Percentiles rank a stretch among this genome's conserved stretches.
Evolutionary conservation across 2,113 vertebrate species (phyloP).

Genomic region (Takifugu flavidus): DNA sequence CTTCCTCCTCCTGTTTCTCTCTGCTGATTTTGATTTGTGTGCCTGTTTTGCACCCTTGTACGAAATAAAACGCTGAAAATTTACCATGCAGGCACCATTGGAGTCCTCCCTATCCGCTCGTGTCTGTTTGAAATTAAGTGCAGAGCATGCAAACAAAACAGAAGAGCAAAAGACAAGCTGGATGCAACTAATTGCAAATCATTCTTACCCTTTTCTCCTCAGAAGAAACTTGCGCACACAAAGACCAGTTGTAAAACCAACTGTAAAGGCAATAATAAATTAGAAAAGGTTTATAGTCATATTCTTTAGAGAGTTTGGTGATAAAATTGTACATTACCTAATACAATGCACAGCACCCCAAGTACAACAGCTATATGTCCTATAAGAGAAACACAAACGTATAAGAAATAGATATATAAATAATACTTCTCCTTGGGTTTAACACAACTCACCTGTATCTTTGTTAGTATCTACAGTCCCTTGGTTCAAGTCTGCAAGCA

Average conservation of each 20-base stretch:
- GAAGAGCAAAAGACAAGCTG: background rate
- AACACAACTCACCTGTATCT: slow-evolving; percentile 25
- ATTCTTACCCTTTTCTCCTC: slow-evolving; percentile 62
- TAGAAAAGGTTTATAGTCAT: background rate
- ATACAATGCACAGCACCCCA: background rate
- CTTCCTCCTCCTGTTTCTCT: no score
- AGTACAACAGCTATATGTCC: slow-evolving; percentile 3
- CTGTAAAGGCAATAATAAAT: slow-evolving; percentile 25
- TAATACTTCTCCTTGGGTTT: background rate
- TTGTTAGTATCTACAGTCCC: background rate
- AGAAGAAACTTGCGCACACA: slow-evolving; percentile 1
- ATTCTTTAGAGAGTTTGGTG: no score
- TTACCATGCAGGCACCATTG: no score
- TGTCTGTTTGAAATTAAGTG: no score
- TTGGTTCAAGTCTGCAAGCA: background rate
- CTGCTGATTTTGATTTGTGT: no score
- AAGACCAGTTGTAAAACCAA: rapidly evolving
- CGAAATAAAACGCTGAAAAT: no score
- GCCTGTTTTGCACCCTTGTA: no score
- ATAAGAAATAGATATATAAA: background rate
- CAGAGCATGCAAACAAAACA: background rate
- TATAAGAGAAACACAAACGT: slow-evolving; percentile 36
- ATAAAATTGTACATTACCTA: slow-evolving; percentile 40
- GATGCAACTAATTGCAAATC: slow-evolving; percentile 20
- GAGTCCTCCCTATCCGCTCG: no score